Percentiles rank a stretch among this genome's conserved stretches.
Evolutionary conservation across 2,113 vertebrate genomes (phyloP).

Genomic region (Colossoma macropomum): DNA sequence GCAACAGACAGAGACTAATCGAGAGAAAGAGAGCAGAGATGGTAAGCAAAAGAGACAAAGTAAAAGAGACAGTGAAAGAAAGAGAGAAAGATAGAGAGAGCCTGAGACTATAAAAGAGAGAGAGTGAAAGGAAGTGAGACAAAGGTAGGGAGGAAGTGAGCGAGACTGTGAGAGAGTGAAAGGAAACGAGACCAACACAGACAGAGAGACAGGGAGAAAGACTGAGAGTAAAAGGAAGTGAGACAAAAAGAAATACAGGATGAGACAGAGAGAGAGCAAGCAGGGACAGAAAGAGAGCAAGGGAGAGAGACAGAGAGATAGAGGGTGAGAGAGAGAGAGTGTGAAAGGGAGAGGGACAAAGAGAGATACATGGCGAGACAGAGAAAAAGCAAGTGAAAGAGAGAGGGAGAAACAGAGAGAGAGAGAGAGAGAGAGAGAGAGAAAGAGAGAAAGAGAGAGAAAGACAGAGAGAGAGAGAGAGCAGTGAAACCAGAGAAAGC

Average conservation of each 20-base stretch:
- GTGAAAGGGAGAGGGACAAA: background rate
- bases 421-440: background rate
- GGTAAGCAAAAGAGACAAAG: too few relatives aligned
- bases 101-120: too few relatives aligned
- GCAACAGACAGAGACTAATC: too few relatives aligned
- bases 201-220: background rate
- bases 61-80: too few relatives aligned
- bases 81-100: too few relatives aligned
- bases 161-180: too few relatives aligned
- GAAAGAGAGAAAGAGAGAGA: conserved; percentile 5
- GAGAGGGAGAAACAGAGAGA: background rate
- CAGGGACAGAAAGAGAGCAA: background rate
- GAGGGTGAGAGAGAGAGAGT: background rate
- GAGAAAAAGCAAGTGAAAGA: background rate
- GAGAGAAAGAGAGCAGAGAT: too few relatives aligned
- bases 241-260: conserved; percentile 44
- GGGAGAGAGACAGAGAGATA: background rate
- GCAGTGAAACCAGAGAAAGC: background rate
- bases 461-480: conserved; percentile 37
- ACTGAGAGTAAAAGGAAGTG: conserved; percentile 24
- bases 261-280: conserved; percentile 22
- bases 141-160: too few relatives aligned
- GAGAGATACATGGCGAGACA: conserved; percentile 2
- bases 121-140: too few relatives aligned
- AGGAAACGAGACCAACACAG: too few relatives aligned